A percentile compares a stretch with the other conserved stretches of the same genome.
phyloP scores from a whole-genome alignment of 2,797 vertebrate genomes.

The Schizopygopsis malacanthus region DNA sequence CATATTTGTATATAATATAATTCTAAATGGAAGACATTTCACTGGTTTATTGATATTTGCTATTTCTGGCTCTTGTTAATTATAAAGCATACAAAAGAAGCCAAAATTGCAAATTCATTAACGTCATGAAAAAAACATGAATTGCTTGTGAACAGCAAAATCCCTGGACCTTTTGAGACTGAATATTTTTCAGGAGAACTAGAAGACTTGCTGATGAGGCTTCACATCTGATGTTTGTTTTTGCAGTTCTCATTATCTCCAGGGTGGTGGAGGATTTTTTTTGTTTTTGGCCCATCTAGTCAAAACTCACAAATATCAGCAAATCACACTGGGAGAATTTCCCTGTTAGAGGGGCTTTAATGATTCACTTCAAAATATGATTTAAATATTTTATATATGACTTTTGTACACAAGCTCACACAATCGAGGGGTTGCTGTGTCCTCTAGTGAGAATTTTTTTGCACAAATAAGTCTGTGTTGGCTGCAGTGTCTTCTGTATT shows the following conservation, averaged over 20 bases:
- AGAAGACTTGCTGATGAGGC: constrained; percentile 50
- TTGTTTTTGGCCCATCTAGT: not conserved
- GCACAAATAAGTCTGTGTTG: not conserved
- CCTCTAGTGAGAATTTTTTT: not conserved
- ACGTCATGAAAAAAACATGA: not conserved
- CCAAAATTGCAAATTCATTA: not conserved
- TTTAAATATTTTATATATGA: constrained; percentile 4
- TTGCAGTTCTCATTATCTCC: constrained; percentile 38
- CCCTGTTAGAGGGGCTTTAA: constrained; percentile 38
- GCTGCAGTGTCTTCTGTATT: constrained; percentile 30
- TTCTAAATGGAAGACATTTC: not conserved
- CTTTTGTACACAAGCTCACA: not conserved
- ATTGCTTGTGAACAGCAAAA: not conserved
- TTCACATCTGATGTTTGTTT: constrained; percentile 24
- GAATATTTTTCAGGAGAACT: constrained; percentile 22
- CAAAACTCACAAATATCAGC: constrained; percentile 38
- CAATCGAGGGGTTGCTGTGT: not conserved
- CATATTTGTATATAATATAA: too few species aligned
- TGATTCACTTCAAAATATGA: constrained; percentile 40
- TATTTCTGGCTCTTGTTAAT: not conserved
- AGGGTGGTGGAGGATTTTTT: not conserved
- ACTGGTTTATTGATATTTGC: not conserved
- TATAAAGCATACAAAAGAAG: not conserved
- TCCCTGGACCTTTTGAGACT: not conserved
- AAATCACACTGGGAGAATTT: constrained; percentile 33